These are phyloP conservation scores for Neodiprion fabricii DNA, from an alignment of 1,140 invertebrate genomes.

Conservation along the genomic window DNA sequence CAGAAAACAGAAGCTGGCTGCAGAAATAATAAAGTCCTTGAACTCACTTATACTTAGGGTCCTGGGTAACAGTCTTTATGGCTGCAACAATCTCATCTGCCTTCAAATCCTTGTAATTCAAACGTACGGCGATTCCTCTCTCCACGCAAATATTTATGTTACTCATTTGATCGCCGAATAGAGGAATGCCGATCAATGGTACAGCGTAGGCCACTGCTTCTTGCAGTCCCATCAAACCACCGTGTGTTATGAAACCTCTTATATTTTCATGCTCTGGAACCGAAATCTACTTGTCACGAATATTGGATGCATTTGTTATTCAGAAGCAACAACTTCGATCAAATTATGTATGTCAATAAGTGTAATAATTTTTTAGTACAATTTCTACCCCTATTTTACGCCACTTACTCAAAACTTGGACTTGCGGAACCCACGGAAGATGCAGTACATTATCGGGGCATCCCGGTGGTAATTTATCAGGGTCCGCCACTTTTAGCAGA, in stretches of 20 bases:
- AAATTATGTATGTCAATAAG: neutral
- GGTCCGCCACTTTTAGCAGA: constrained; percentile 42
- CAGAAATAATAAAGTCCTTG: neutral
- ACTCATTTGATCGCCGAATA: constrained; percentile 66
- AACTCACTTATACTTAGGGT: constrained; percentile 35
- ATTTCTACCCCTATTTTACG: neutral
- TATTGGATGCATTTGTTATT: neutral
- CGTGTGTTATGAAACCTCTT: constrained; percentile 71
- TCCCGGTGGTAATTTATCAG: constrained; percentile 33
- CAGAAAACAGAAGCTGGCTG: neutral
- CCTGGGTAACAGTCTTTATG: constrained; percentile 30
- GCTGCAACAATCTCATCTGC: constrained; percentile 32
- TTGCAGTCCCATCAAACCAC: constrained; percentile 67
- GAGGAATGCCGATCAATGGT: constrained; percentile 68
- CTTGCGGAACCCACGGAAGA: constrained; percentile 38
- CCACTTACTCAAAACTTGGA: constrained; percentile 42
- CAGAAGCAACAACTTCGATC: neutral
- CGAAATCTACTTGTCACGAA: neutral
- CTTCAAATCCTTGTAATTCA: constrained; percentile 35
- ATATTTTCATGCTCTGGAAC: constrained; percentile 61
- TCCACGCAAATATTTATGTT: constrained; percentile 56
- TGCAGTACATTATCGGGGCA: constrained; percentile 30
- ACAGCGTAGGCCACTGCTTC: constrained; percentile 66
- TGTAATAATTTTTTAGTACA: neutral
- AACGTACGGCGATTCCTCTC: constrained; percentile 40